Conservation (phyloP, 2,888 invertebrate species). For the Rhagonycha lutea region DNA sequence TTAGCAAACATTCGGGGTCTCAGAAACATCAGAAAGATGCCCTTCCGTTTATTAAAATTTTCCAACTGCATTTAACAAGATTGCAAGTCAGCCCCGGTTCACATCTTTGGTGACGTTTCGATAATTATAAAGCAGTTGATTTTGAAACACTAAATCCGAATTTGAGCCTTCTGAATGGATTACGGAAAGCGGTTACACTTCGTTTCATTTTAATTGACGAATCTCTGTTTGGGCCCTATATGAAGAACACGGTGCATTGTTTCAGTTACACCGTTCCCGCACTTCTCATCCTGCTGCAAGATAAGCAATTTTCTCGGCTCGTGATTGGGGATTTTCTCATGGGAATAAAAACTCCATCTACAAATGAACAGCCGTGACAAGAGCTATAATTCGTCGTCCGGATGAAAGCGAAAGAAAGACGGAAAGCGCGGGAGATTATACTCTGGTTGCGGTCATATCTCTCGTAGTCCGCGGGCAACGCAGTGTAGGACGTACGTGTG, state of each 20-base stretch:
- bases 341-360: slow-evolving; percentile 72
- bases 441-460: slow-evolving; percentile 42
- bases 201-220: slow-evolving; percentile 49
- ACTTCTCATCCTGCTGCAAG: slow-evolving; percentile 51
- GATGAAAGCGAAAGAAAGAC: slow-evolving; percentile 53
- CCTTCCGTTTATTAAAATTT: neutral
- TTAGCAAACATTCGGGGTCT: no score
- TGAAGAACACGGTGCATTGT: slow-evolving; percentile 42
- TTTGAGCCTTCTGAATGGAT: neutral
- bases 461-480: slow-evolving; percentile 35
- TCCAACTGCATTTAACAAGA: neutral
- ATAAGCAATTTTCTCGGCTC: slow-evolving; percentile 71
- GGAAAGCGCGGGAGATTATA: slow-evolving; percentile 45
- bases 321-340: slow-evolving; percentile 68
- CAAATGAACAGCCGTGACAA: slow-evolving; percentile 74
- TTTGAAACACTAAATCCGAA: neutral
- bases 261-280: slow-evolving; percentile 38
- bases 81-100: neutral
- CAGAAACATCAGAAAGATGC: no score
- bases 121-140: neutral
- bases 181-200: neutral
- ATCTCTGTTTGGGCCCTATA: slow-evolving; percentile 40
- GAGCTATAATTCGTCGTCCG: slow-evolving; percentile 67
- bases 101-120: neutral
- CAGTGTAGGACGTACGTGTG: slow-evolving; percentile 29